Evolutionary conservation across 2,888 invertebrate species (phyloP).

Genomic region (Parnassius mnemosyne): DNA sequence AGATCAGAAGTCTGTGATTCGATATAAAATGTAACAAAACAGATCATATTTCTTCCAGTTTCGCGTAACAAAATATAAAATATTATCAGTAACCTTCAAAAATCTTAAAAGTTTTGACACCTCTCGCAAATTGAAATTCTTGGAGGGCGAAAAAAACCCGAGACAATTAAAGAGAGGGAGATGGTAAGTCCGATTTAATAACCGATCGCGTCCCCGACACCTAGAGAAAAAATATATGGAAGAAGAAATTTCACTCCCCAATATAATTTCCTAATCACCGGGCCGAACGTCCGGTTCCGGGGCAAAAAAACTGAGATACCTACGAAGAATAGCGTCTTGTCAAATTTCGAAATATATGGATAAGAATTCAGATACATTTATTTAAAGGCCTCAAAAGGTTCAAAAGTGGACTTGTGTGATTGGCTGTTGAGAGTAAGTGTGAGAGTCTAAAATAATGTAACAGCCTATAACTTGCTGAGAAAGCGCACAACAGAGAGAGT

Average conservation of each 20-base stretch:
- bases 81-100: conserved; percentile 3
- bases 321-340: conserved; percentile 56
- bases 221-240: conserved; percentile 52
- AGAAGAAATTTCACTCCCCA: conserved; percentile 61
- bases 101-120: conserved; percentile 16
- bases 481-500: too few relatives aligned
- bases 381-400: too few relatives aligned
- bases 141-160: conserved; percentile 35
- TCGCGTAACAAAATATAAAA: too few relatives aligned
- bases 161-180: conserved; percentile 62
- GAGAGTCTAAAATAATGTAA: too few relatives aligned
- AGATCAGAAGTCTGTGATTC: too few relatives aligned
- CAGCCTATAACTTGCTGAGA: too few relatives aligned
- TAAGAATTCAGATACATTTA: conserved; percentile 31
- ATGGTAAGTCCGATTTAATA: conserved; percentile 74
- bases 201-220: conserved; percentile 68
- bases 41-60: too few relatives aligned
- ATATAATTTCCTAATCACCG: conserved; percentile 79
- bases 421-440: too few relatives aligned
- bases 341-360: conserved; percentile 56
- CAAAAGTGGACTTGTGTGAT: too few relatives aligned
- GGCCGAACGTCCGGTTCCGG: conserved; percentile 74
- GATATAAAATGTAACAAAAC: too few relatives aligned
- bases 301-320: conserved; percentile 66
- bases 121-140: conserved; percentile 22